Base-by-base conservation (phyloP, 2,888 invertebrate genomes). In the Lissonota sp. region DNA sequence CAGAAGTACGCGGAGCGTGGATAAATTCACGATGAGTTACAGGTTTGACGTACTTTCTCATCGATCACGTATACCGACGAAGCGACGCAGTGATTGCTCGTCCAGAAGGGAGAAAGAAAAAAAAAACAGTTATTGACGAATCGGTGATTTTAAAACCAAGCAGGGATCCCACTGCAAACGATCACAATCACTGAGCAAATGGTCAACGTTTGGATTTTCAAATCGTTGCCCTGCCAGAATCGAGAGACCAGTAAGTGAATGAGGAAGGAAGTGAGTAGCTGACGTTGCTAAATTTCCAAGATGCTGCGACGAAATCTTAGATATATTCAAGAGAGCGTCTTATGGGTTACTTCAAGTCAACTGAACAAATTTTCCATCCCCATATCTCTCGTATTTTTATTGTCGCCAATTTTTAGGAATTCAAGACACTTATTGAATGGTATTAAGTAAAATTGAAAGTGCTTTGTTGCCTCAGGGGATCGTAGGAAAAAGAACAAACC, bases 261-360 rank as follows among this genome's bases (percentile, higher is more conserved):
- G 26, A 26, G 26, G 26, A 26, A 42, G 67, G 42, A n/a, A 26
- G 14, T n/a, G 40, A 60, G 53, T n/a, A 67, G 49, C 51, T 16
- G 53, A 57, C 62, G 58, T 16, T 57, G 80, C 76, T 80, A 71
- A 72, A 72, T 80, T 76, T 76, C 71, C 57, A 72, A 75, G 71
- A 71, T 75, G 44, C 60, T 58, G 46, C 57, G 39, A 26, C 53
- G 66, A 46, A 1, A 26, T 26, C 26, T 26, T 26, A 26, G 26
- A 26, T 26, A 26, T 26, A 26, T 26, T 26, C 26, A 26, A 26
- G 26, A 26, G 26, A 26, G 26, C 26, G 26, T 26, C 26, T 26
- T 26, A 26, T 26, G 26, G 3, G 26, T 26, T 26, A 26, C 26
- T 26, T 26, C 26, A 26, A 26, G 26, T 26, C 26, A 26, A 26